phyloP scores from a whole-genome alignment of 2,797 vertebrate genomes.

The Pseudochaenichthys georgianus region DNA sequence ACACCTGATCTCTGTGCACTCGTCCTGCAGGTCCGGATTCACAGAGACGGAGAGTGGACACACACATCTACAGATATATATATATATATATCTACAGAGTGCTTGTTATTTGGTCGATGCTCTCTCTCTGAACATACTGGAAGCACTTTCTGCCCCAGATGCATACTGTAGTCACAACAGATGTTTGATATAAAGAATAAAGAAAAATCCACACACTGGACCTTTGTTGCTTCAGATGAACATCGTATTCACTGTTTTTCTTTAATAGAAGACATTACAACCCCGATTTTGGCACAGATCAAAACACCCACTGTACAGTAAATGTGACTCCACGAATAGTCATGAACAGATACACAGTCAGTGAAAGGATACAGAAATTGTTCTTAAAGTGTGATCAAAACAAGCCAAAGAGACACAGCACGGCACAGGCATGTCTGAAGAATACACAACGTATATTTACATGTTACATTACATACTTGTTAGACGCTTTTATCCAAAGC shows the following conservation, averaged over 20 bases:
- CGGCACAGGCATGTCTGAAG: constrained; percentile 28
- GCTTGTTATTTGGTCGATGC: not conserved
- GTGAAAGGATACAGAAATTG: constrained; percentile 21
- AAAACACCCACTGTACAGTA: constrained; percentile 51
- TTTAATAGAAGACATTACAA: constrained; percentile 62
- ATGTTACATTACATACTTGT: too few species aligned
- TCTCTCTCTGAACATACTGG: constrained; percentile 12
- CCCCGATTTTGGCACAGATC: constrained; percentile 35
- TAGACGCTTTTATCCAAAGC: too few species aligned
- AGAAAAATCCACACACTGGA: not conserved
- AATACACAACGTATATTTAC: not conserved
- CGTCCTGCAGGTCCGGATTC: constrained; percentile 40
- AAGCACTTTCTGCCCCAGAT: constrained; percentile 30
- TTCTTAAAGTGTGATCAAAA: not conserved
- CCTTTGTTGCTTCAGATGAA: constrained; percentile 27
- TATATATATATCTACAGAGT: constrained; percentile 15
- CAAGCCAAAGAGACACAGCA: constrained; percentile 10
- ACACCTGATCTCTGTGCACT: constrained; percentile 27
- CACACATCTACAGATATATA: constrained; percentile 11
- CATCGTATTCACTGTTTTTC: constrained; percentile 18
- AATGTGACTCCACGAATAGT: constrained; percentile 35
- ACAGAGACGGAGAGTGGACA: constrained; percentile 34
- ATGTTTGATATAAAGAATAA: constrained; percentile 34
- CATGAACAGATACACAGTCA: constrained; percentile 42
- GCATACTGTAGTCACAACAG: not conserved